A percentile compares a stretch with the other conserved stretches of the same genome.
These are phyloP conservation scores for Punctoribates punctum DNA, from an alignment of 2,888 invertebrate species.

Conservation along the genomic window DNA sequence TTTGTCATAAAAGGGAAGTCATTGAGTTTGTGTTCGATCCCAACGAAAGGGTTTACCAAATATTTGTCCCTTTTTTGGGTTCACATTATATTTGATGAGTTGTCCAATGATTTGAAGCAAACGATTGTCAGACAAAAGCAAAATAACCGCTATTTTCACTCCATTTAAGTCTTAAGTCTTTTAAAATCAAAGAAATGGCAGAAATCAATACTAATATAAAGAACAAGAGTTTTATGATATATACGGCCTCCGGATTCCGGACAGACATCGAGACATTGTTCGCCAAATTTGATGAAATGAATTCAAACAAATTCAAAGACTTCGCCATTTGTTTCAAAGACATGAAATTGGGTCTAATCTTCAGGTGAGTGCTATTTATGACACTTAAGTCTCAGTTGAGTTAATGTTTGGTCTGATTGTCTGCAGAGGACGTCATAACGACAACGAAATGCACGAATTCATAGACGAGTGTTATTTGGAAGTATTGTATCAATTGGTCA, in stretches of 20 bases:
- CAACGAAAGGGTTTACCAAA: too few species aligned
- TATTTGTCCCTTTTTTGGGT: too few species aligned
- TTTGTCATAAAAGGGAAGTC: too few species aligned
- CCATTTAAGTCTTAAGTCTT: too few species aligned
- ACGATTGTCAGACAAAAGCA: too few species aligned
- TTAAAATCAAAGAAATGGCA: background rate
- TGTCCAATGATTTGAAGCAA: too few species aligned
- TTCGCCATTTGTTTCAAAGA: background rate
- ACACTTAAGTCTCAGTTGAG: too few species aligned
- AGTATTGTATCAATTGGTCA: constrained; percentile 18
- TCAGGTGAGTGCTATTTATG: constrained; percentile 1
- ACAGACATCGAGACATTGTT: constrained; percentile 12
- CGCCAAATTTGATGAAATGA: background rate
- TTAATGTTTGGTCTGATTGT: too few species aligned
- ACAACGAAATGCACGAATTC: constrained; percentile 29
- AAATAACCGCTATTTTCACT: too few species aligned
- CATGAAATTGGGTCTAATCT: constrained; percentile 2
- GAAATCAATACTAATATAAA: background rate
- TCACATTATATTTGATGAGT: too few species aligned
- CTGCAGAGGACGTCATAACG: constrained; percentile 28
- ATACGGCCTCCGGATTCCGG: background rate
- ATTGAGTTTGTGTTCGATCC: too few species aligned
- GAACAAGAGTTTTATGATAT: constrained; percentile 1
- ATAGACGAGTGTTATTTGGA: constrained; percentile 4
- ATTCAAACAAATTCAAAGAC: background rate